phyloP scores from a whole-genome alignment of 2,888 invertebrate species.

The Amiota minor region DNA sequence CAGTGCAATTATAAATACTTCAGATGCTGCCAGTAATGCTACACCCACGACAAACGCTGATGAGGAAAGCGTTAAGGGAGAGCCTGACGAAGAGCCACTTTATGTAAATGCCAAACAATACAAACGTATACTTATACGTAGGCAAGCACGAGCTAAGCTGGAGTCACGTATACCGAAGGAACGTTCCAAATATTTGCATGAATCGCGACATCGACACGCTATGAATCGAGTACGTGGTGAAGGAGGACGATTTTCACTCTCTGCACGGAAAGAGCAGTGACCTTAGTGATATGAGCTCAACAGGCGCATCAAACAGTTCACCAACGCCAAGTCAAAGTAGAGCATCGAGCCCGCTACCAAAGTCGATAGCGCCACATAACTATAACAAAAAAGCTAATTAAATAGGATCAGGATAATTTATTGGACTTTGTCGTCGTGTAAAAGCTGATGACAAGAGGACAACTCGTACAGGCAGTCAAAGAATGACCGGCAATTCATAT shows the following conservation, averaged over 20 bases:
- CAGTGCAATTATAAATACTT: slow-evolving; percentile 38
- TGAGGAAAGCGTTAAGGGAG: slow-evolving; percentile 64
- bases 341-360: slow-evolving; percentile 66
- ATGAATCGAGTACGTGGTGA: slow-evolving; percentile 98
- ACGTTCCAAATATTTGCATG: slow-evolving; percentile 97
- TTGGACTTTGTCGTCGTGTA: too few species aligned
- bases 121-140: slow-evolving; percentile 92
- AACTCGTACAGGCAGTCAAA: background rate
- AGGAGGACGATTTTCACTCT: slow-evolving; percentile 96
- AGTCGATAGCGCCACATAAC: slow-evolving; percentile 71
- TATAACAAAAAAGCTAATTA: slow-evolving; percentile 72
- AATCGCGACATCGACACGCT: slow-evolving; percentile 96
- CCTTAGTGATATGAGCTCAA: slow-evolving; percentile 46
- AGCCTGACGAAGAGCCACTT: slow-evolving; percentile 90
- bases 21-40: slow-evolving; percentile 56
- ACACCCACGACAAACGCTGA: slow-evolving; percentile 59
- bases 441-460: too few species aligned
- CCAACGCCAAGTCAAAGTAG: slow-evolving; percentile 47
- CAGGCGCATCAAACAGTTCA: slow-evolving; percentile 35
- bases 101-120: slow-evolving; percentile 99
- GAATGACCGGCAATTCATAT: slow-evolving; percentile 2
- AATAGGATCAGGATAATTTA: slow-evolving; percentile 36
- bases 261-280: slow-evolving; percentile 64
- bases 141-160: slow-evolving; percentile 94
- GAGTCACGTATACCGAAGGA: slow-evolving; percentile 98